Percentiles rank a stretch among this genome's conserved stretches.
These are phyloP conservation scores for Zaprionus obscuricornis DNA, from an alignment of 2,888 invertebrate species.

Conservation along the genomic window DNA sequence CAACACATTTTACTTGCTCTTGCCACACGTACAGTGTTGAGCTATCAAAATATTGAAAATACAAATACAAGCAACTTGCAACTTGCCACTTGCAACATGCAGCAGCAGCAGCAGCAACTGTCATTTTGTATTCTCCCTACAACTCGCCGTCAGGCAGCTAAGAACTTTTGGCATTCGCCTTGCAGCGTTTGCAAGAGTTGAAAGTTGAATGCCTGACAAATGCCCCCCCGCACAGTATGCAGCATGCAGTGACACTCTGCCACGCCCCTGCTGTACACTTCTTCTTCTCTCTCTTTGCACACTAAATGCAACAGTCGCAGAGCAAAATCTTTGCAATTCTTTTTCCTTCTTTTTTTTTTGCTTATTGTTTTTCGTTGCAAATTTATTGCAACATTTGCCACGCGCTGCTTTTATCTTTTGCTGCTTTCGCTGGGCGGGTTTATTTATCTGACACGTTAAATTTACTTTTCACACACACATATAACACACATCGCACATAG, in stretches of 20 bases:
- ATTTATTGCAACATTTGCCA: constrained; percentile 73
- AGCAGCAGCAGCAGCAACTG: constrained; percentile 47
- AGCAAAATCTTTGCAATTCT: constrained; percentile 26
- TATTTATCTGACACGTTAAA: constrained; percentile 80
- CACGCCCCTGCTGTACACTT: neutral
- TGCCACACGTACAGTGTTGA: no score
- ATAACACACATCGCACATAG: neutral
- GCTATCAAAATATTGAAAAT: no score
- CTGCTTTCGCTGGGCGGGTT: constrained; percentile 60
- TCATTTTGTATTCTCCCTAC: constrained; percentile 49
- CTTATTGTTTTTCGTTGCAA: constrained; percentile 74
- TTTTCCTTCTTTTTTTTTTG: constrained; percentile 40
- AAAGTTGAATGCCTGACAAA: constrained; percentile 81
- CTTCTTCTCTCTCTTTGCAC: neutral
- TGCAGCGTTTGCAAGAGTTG: constrained; percentile 67
- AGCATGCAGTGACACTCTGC: constrained; percentile 55
- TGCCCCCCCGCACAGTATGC: constrained; percentile 59
- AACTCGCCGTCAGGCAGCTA: constrained; percentile 19
- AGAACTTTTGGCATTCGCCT: constrained; percentile 2
- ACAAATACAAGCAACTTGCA: constrained; percentile 7
- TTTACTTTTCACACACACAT: constrained; percentile 61
- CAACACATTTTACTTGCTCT: no score
- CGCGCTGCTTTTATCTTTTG: constrained; percentile 57
- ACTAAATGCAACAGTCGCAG: constrained; percentile 54
- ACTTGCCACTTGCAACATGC: neutral